Percentiles rank a stretch among this genome's conserved stretches.
Conservation (phyloP, 2,888 invertebrate species). For the Monopis laevigella region DNA sequence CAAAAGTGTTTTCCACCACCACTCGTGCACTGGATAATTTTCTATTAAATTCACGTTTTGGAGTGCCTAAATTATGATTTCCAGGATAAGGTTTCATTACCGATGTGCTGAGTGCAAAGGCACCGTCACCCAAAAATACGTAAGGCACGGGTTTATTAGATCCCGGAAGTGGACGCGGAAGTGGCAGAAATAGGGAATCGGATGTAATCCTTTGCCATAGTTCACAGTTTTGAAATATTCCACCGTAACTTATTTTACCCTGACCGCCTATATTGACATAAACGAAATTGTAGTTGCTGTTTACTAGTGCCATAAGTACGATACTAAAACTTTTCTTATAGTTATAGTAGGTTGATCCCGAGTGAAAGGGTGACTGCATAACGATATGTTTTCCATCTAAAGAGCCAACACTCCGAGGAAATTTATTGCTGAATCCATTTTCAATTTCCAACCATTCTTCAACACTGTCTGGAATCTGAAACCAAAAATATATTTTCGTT, state of each 20-base stretch:
- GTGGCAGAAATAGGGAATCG: constrained; percentile 23
- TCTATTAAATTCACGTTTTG: constrained; percentile 21
- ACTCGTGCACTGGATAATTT: constrained; percentile 17
- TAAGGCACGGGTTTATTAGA: constrained; percentile 20
- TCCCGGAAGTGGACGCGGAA: constrained; percentile 20
- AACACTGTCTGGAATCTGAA: constrained; percentile 11
- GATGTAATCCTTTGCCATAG: constrained; percentile 23
- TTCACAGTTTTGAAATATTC: constrained; percentile 21
- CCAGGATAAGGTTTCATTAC: constrained; percentile 23
- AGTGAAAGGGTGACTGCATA: not conserved
- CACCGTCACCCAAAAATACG: constrained; percentile 20
- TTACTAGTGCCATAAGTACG: constrained; percentile 21
- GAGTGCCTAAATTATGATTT: constrained; percentile 18
- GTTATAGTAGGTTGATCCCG: constrained; percentile 16
- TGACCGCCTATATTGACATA: constrained; percentile 17
- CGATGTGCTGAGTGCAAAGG: constrained; percentile 20
- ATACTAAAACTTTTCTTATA: constrained; percentile 20
- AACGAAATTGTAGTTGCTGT: constrained; percentile 19
- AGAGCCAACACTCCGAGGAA: constrained; percentile 4
- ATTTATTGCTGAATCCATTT: constrained; percentile 10
- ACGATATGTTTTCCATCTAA: constrained; percentile 4
- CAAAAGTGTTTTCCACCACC: constrained; percentile 21
- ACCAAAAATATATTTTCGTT: constrained; percentile 1
- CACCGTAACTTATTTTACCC: constrained; percentile 23
- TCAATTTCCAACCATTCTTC: constrained; percentile 15